phyloP scores from a whole-genome alignment of 2,113 vertebrate species.

The Proteles cristata region DNA sequence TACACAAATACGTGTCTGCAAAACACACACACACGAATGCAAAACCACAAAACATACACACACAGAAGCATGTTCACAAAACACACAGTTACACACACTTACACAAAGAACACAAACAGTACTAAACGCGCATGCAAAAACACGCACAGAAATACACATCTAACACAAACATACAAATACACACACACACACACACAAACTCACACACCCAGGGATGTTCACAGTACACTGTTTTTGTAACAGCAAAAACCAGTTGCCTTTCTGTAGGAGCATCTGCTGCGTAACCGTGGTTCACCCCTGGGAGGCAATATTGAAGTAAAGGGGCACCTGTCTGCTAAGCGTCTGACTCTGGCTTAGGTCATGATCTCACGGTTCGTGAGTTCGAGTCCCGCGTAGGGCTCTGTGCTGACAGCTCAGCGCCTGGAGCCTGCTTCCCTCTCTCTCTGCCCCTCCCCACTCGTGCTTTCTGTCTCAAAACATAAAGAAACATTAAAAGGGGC shows the following conservation, averaged over 20 bases:
- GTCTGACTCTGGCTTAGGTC: too few relatives aligned
- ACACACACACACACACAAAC: not conserved
- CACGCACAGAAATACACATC: not conserved
- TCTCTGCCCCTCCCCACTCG: too few relatives aligned
- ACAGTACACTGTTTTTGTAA: fast-evolving
- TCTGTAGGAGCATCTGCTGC: not conserved
- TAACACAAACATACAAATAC: not conserved
- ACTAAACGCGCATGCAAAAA: not conserved
- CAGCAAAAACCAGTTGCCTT: not conserved
- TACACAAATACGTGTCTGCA: not conserved
- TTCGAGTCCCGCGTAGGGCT: too few relatives aligned
- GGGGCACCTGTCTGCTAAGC: too few relatives aligned
- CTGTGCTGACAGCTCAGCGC: too few relatives aligned
- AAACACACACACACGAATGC: not conserved
- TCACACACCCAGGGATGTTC: not conserved
- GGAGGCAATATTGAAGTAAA: not conserved
- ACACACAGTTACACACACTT: too few relatives aligned
- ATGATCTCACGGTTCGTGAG: too few relatives aligned
- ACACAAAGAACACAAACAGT: not conserved
- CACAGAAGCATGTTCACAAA: not conserved
- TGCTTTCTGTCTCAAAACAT: too few relatives aligned
- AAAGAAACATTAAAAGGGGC: too few relatives aligned
- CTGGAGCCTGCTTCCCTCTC: too few relatives aligned
- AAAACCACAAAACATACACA: not conserved
- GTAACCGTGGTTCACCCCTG: too few relatives aligned